phyloP scores from a whole-genome alignment of 2,113 vertebrate genomes.

The mouse (Mus musculus) region GRCm39 chr5:63443001-63443500 shows the following conservation, averaged over 20 bases:
- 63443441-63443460: not conserved
- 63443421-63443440: not conserved
- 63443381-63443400: not conserved
- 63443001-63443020: not conserved
- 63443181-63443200: slow-evolving; percentile 32
- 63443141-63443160: not conserved
- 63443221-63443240: not conserved
- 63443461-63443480: not conserved
- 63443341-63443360: not conserved
- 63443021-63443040: not conserved
- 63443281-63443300: not conserved
- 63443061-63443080: not conserved
- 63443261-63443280: not conserved
- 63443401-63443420: not conserved
- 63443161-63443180: not conserved
- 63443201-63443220: not conserved
- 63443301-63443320: too few species aligned
- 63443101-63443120: not conserved
- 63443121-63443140: not conserved
- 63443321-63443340: not conserved
- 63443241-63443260: not conserved
- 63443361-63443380: not conserved
- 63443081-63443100: not conserved
- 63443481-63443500: not conserved
- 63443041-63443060: not conserved